Conservation (phyloP, 2,888 invertebrate species). For the Pristionchus fissidentatus region DNA sequence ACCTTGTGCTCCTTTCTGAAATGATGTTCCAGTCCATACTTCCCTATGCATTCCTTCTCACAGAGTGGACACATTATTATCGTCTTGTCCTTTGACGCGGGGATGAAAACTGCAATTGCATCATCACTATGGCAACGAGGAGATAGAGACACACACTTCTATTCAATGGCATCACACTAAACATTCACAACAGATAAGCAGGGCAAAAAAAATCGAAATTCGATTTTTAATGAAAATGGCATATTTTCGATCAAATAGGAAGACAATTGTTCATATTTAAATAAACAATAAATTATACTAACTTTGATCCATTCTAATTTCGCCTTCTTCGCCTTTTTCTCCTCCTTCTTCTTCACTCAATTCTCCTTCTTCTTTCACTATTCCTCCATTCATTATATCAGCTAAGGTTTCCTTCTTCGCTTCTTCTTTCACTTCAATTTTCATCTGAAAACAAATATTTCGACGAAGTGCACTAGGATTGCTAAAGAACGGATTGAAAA, state of each 20-base stretch:
- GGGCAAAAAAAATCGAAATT: too few relatives aligned
- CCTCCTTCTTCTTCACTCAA: not conserved
- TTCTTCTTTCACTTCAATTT: not conserved
- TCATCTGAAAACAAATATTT: not conserved
- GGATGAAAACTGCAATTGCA: not conserved
- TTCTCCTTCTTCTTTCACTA: constrained; percentile 33
- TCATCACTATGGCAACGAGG: not conserved
- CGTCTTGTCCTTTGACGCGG: constrained; percentile 25
- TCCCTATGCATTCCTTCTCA: constrained; percentile 6
- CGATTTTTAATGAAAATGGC: too few relatives aligned
- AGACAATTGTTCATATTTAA: too few relatives aligned
- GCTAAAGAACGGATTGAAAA: too few relatives aligned
- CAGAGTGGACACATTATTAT: constrained; percentile 35
- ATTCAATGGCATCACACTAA: too few relatives aligned
- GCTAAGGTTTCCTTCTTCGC: not conserved
- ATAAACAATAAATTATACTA: not conserved
- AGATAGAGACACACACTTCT: too few relatives aligned
- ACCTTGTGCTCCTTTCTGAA: constrained; percentile 44
- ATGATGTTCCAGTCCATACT: constrained; percentile 45
- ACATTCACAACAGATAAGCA: too few relatives aligned
- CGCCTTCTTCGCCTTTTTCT: not conserved
- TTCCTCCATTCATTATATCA: not conserved
- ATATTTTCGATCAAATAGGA: too few relatives aligned
- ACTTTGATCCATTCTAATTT: not conserved
- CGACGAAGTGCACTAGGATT: too few relatives aligned